A percentile compares a stretch with the other conserved stretches of the same genome.
phyloP scores from a whole-genome alignment of 1,140 invertebrate genomes.

The Idris sp. region DNA sequence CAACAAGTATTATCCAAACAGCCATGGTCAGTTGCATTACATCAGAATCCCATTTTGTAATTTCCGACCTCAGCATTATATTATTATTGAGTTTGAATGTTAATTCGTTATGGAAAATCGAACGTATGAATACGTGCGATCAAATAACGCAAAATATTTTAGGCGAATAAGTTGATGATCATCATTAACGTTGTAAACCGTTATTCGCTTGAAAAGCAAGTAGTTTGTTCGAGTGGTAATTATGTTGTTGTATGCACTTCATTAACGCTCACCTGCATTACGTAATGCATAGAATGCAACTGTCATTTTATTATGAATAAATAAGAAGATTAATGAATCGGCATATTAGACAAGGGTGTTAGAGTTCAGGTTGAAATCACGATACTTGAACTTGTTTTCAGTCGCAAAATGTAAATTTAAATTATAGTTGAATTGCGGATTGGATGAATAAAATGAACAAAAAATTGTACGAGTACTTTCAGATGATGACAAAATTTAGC shows the following conservation, averaged over 20 bases:
- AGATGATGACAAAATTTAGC: too few species aligned
- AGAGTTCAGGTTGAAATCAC: conserved; percentile 56
- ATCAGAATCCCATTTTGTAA: conserved; percentile 38
- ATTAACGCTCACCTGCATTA: conserved; percentile 73
- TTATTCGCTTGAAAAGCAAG: conserved; percentile 70
- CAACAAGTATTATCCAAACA: conserved; percentile 46
- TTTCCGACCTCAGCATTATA: conserved; percentile 33
- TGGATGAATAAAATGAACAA: too few species aligned
- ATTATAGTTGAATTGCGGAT: too few species aligned
- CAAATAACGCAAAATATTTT: conserved; percentile 17
- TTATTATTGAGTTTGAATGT: conserved; percentile 22
- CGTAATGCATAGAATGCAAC: conserved; percentile 65
- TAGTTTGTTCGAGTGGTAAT: conserved; percentile 72
- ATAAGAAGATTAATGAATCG: conserved; percentile 73
- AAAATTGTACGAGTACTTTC: too few species aligned
- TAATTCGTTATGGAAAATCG: conserved; percentile 25
- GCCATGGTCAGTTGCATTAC: conserved; percentile 46
- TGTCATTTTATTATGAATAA: conserved; percentile 74
- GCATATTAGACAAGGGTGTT: conserved; percentile 68
- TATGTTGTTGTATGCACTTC: conserved; percentile 74
- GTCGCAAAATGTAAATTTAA: too few species aligned
- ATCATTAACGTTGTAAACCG: conserved; percentile 59
- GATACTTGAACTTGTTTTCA: conserved; percentile 35
- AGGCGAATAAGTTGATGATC: conserved; percentile 22
- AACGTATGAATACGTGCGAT: neutral